Conservation (phyloP, 2,797 vertebrate species). For the Petrocephalus sullivani region DNA sequence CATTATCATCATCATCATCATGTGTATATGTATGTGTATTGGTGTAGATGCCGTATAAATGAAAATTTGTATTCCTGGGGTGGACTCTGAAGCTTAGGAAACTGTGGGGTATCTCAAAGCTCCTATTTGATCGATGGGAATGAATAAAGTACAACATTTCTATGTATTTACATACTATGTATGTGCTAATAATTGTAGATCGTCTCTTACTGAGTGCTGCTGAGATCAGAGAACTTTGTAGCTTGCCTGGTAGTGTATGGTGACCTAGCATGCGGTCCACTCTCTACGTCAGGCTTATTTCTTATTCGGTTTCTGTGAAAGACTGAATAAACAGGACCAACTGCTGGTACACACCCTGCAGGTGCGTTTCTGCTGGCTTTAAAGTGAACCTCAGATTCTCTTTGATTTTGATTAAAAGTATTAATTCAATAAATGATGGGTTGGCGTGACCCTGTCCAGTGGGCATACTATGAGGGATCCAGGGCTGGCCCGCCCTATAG, state of each 20-base stretch:
- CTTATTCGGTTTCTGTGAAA: background rate
- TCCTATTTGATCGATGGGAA: background rate
- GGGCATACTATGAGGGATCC: background rate
- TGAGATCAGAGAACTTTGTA: background rate
- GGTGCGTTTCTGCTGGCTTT: background rate
- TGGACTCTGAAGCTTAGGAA: background rate
- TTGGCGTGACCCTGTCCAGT: background rate
- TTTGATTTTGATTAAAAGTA: background rate
- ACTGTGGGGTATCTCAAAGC: background rate
- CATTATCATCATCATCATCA: too few relatives aligned
- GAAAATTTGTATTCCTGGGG: background rate
- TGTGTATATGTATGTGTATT: background rate
- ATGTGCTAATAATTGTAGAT: background rate
- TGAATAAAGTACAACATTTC: background rate
- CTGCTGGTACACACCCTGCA: background rate
- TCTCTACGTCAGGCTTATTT: background rate
- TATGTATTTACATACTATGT: background rate
- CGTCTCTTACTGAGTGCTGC: background rate
- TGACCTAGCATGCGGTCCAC: background rate
- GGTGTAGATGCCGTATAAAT: background rate
- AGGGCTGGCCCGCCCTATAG: background rate
- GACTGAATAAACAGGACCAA: background rate
- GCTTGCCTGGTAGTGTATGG: background rate
- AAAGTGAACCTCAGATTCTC: background rate
- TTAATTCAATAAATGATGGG: background rate